Conservation (phyloP, 2,888 invertebrate species). For the Carcina quercana region DNA sequence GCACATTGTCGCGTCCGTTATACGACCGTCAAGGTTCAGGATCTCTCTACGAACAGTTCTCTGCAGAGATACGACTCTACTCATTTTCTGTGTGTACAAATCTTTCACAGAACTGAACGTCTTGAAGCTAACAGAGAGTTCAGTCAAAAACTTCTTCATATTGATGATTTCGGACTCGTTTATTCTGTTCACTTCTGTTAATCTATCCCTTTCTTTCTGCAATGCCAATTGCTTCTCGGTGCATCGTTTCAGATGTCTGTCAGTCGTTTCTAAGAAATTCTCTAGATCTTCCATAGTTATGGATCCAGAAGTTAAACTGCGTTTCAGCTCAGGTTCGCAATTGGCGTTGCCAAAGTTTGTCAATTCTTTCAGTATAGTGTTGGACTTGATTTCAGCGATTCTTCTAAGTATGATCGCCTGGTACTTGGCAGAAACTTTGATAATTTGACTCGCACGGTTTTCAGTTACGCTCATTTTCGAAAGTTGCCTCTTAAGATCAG, state of each 20-base stretch:
- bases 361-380: constrained; percentile 55
- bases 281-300: constrained; percentile 64
- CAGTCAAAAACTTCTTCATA: constrained; percentile 54
- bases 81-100: constrained; percentile 51
- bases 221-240: constrained; percentile 49
- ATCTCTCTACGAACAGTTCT: constrained; percentile 58
- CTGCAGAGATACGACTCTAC: constrained; percentile 48
- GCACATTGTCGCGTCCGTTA: constrained; percentile 41
- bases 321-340: constrained; percentile 48
- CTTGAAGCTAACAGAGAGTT: constrained; percentile 52
- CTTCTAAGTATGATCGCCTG: constrained; percentile 61
- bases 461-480: constrained; percentile 54
- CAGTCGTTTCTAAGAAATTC: constrained; percentile 62
- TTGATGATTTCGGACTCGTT: constrained; percentile 59
- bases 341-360: constrained; percentile 55
- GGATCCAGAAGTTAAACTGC: constrained; percentile 44
- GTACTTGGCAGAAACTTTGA: constrained; percentile 62
- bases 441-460: constrained; percentile 57
- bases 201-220: constrained; percentile 55
- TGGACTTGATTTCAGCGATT: constrained; percentile 59
- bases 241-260: constrained; percentile 50
- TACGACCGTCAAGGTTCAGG: constrained; percentile 40
- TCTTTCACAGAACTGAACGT: constrained; percentile 55
- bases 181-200: constrained; percentile 53
- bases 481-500: constrained; percentile 55